Evolutionary conservation across 1,140 invertebrate species (phyloP).

Genomic region (Homarus americanus): DNA sequence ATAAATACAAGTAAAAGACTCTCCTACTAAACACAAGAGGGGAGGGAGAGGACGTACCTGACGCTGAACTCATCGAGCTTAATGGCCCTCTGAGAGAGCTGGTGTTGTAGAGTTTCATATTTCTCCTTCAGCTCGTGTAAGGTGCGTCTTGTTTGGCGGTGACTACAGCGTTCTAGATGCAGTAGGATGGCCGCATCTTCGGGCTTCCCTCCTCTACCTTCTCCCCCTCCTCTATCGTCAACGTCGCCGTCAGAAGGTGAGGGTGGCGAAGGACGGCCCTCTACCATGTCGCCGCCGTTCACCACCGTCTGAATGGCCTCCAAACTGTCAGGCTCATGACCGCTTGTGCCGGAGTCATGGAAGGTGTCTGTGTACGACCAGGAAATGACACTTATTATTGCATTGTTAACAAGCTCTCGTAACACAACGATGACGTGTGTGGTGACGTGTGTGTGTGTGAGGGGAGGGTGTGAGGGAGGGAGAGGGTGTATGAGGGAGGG

Average conservation of each 20-base stretch:
- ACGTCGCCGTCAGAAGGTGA: constrained; percentile 10
- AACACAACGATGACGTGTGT: not conserved
- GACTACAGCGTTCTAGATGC: constrained; percentile 76
- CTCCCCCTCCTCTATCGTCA: constrained; percentile 31
- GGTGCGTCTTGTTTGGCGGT: constrained; percentile 74
- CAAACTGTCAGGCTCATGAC: constrained; percentile 74
- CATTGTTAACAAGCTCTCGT: not conserved
- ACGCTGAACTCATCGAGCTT: constrained; percentile 8
- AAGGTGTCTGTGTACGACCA: constrained; percentile 67
- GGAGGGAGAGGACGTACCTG: not conserved
- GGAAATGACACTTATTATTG: not conserved
- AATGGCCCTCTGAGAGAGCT: constrained; percentile 38
- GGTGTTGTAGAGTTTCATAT: constrained; percentile 75
- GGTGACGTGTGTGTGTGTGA: too few relatives aligned
- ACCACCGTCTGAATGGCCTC: constrained; percentile 75
- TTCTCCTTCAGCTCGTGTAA: constrained; percentile 76
- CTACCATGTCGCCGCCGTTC: constrained; percentile 52
- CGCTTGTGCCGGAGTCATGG: constrained; percentile 75
- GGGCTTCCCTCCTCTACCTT: not conserved
- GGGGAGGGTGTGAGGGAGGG: not conserved
- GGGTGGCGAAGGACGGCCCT: constrained; percentile 28
- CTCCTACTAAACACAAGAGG: too few relatives aligned
- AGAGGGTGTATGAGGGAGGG: too few relatives aligned
- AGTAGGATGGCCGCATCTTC: constrained; percentile 76
- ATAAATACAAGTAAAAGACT: too few relatives aligned